Conservation (phyloP, 2,888 invertebrate genomes). For the Phaonia tiefii region DNA sequence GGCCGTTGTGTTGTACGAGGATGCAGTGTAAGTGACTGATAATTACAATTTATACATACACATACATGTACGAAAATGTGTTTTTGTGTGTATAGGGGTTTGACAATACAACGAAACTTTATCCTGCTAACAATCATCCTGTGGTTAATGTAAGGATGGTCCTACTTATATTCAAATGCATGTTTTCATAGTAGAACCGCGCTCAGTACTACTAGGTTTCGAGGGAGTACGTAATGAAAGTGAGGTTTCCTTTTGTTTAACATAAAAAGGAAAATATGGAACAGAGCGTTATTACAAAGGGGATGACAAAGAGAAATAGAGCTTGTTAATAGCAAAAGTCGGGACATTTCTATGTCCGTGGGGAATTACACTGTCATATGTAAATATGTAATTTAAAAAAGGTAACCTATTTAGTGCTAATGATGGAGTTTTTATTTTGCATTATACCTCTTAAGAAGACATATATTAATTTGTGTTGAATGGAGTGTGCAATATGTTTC, state of each 20-base stretch:
- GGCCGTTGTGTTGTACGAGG: conserved; percentile 39
- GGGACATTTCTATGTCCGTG: not conserved
- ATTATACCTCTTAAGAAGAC: no score
- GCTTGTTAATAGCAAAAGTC: not conserved
- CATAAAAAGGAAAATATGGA: not conserved
- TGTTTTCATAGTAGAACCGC: not conserved
- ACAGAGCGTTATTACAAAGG: conserved; percentile 1
- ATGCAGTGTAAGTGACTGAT: conserved; percentile 31
- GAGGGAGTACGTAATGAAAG: conserved; percentile 1
- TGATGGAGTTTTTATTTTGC: no score
- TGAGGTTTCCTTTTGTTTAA: conserved; percentile 1
- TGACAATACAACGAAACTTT: not conserved
- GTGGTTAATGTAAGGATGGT: conserved; percentile 19
- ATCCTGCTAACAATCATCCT: not conserved
- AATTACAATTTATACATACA: conserved; percentile 29
- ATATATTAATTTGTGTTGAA: no score
- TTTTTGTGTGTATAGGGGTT: not conserved
- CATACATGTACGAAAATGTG: not conserved
- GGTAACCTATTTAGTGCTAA: no score
- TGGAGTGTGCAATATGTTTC: no score
- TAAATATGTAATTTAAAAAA: not conserved
- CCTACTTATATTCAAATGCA: not conserved
- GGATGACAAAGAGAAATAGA: not conserved
- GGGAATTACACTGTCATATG: not conserved
- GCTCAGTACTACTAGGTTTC: not conserved